These are phyloP conservation scores for Pseudorasbora parva DNA, from an alignment of 2,113 vertebrate genomes.

Conservation along the genomic window DNA sequence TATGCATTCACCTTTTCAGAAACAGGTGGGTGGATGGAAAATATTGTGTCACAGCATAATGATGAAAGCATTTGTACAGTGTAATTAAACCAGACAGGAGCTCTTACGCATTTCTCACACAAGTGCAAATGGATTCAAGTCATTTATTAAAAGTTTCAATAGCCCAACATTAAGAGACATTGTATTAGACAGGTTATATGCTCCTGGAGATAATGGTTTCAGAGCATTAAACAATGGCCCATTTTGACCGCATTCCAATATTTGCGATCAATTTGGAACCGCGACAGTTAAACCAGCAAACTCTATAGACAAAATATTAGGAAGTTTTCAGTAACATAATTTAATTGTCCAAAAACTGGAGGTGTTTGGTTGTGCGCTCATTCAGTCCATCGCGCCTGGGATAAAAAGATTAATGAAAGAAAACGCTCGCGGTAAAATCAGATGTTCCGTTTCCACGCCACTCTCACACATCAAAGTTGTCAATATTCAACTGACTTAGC, in stretches of 20 bases:
- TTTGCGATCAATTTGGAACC: background rate
- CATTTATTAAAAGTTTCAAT: background rate
- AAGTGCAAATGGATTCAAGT: background rate
- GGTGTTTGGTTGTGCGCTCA: background rate
- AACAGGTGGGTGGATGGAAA: background rate
- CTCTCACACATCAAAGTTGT: background rate
- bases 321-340: background rate
- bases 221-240: constrained; percentile 11
- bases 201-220: constrained; percentile 15
- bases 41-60: background rate
- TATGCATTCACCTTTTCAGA: background rate
- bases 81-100: background rate
- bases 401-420: constrained; percentile 6
- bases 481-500: background rate
- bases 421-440: constrained; percentile 4
- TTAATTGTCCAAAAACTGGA: background rate
- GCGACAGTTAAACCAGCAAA: constrained; percentile 18
- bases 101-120: background rate
- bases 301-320: background rate
- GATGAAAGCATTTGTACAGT: background rate
- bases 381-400: background rate
- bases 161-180: background rate
- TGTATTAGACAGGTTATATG: background rate
- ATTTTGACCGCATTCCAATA: constrained; percentile 22
- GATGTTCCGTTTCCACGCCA: background rate